Evolutionary conservation across 2,888 invertebrate genomes (phyloP), one percentile per base, ranked within the genome.

Genomic region (Phytoseiulus persimilis): DNA sequence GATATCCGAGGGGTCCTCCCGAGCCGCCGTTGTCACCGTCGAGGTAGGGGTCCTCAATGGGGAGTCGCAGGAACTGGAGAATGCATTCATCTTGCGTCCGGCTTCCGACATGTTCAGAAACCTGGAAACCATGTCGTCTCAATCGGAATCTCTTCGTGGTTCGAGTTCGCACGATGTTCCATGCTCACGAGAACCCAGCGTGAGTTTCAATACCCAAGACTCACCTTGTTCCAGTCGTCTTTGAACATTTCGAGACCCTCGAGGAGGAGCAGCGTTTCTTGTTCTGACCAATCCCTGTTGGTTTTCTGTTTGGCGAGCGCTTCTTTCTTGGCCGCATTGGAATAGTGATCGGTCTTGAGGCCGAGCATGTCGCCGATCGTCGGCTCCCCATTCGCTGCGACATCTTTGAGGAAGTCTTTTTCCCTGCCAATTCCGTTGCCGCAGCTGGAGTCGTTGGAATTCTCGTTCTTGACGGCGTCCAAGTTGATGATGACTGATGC

Each of bases 51-150:
- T 99, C 99, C 94, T 99, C 99, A 91, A 99, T 99, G 32, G 99
- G 99, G 92, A 99, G 94, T 65, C 99, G 95, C 90, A 99, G 94
- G 94, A 99, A 99, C 93, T 99, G 98, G 91, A 99, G 94, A 92
- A 99, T 99, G 93, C 99, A 99, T 93, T 99, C 99, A 93, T 99
- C 99, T 93, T 99, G 99, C 0, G 98, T 99, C 87, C 99, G 95
- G 87, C 97, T 96, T 87, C 98, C 99, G 0, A 99, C 99, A 93
- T 99, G 99, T 92, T 99, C 99, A 90, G 93, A 93, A 32, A 93
- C 93, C 87, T 87, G 33, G 32, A 11, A 31, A 31, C 3, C 2
- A 83, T 84, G 23, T n/a, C 23, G 31, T 83, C 31, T n/a, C n/a
- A n/a, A n/a, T n/a, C n/a, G n/a, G n/a, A n/a, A 90, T 89, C 23